Base-by-base conservation (phyloP, 2,888 invertebrate genomes). In the Aphodius sticticus region DNA sequence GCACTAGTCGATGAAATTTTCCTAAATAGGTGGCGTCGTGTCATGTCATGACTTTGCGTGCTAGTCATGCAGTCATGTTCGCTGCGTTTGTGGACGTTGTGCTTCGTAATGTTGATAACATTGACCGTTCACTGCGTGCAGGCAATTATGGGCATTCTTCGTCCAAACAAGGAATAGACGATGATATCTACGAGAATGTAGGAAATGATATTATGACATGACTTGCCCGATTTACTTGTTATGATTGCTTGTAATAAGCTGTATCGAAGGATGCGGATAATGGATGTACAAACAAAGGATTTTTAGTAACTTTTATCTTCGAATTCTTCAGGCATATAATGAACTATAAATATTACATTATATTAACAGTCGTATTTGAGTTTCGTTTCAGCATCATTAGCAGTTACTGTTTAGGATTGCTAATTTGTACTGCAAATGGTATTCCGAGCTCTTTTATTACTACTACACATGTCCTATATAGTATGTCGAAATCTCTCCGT, bases 41-140 rank as follows among this genome's bases (percentile, higher is more conserved):
- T 53, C 53, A 53, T 53, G 53, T 53, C 53, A 53, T 53, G 53
- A 53, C 53, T 53, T 26, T 53, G 53, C 53, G 53, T 53, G 53
- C 53, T 53, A 53, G 53, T 53, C 53, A 53, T 53, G 53, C 53
- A 53, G 53, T 12, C 53, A 53, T 53, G 6, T 53, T 12, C 12
- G 53, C 53, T 53, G 53, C 53, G 12, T 53, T 53, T 3, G 53
- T 53, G 53, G 53, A 53, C 53, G 7, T 53, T 9, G 12, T 53
- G 53, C 53, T 53, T 53, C 53, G 53, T 53, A 53, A 53, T 53
- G 53, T 53, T 53, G 53, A 53, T 53, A 53, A 53, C 53, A 53
- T 53, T 53, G 53, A 53, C 9, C 53, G 53, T 53, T 53, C 53
- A 53, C 53, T 53, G 53, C 53, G 53, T 53, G 53, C 53, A 53